These are phyloP conservation scores for Antheraea yamamai DNA, from an alignment of 2,888 invertebrate genomes.

Conservation along the genomic window DNA sequence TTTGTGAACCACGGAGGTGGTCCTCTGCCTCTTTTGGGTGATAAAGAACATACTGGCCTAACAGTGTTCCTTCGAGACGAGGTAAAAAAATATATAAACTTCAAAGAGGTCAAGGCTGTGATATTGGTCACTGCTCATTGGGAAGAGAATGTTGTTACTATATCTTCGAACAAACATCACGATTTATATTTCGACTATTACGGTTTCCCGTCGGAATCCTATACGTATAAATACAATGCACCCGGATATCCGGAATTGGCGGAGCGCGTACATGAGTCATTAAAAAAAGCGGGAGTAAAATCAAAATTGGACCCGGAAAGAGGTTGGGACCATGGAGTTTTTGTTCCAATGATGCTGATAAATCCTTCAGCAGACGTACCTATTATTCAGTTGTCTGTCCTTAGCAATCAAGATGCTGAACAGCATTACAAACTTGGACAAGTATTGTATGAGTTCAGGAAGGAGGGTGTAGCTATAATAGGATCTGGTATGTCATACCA, in stretches of 20 bases:
- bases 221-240: slow-evolving; percentile 70
- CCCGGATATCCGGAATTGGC: slow-evolving; percentile 69
- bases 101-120: slow-evolving; percentile 67
- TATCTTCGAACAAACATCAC: slow-evolving; percentile 70
- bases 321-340: slow-evolving; percentile 79
- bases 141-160: slow-evolving; percentile 67
- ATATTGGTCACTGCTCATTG: slow-evolving; percentile 75
- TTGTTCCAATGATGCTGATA: slow-evolving; percentile 76
- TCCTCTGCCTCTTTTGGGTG: slow-evolving; percentile 69
- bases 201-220: slow-evolving; percentile 73
- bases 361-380: slow-evolving; percentile 70
- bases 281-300: slow-evolving; percentile 61
- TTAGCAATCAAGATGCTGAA: slow-evolving; percentile 62
- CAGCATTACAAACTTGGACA: slow-evolving; percentile 67
- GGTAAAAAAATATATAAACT: slow-evolving; percentile 63
- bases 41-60: slow-evolving; percentile 64
- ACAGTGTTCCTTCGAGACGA: slow-evolving; percentile 67
- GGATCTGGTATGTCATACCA: slow-evolving; percentile 78
- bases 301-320: slow-evolving; percentile 65
- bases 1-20: slow-evolving; percentile 78
- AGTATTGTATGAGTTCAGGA: slow-evolving; percentile 59
- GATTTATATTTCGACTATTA: slow-evolving; percentile 74
- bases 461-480: slow-evolving; percentile 67
- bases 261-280: slow-evolving; percentile 51
- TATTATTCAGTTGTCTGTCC: slow-evolving; percentile 69